phyloP scores from a whole-genome alignment of 2,888 invertebrate species.

The Lamellibrachia satsuma region DNA sequence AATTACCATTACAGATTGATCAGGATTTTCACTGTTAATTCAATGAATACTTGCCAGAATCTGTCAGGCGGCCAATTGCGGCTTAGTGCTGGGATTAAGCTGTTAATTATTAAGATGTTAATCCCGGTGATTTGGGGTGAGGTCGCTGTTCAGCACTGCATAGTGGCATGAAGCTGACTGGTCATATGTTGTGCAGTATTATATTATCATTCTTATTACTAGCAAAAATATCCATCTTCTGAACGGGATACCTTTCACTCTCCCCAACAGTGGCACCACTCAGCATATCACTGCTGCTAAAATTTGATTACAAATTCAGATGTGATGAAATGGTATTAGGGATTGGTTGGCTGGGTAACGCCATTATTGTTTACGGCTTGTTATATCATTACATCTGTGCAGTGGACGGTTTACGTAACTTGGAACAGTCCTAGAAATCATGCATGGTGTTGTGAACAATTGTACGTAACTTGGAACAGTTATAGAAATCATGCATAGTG shows the following conservation, averaged over 20 bases:
- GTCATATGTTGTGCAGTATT: background rate
- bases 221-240: background rate
- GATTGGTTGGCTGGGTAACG: too few relatives aligned
- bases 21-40: background rate
- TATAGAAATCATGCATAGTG: too few relatives aligned
- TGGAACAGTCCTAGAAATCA: too few relatives aligned
- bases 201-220: background rate
- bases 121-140: background rate
- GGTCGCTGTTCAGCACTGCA: background rate
- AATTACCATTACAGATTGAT: background rate
- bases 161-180: background rate
- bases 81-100: background rate
- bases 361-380: too few relatives aligned
- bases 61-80: background rate
- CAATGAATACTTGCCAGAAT: background rate
- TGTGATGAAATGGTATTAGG: too few relatives aligned
- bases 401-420: too few relatives aligned
- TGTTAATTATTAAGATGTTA: background rate
- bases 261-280: too few relatives aligned
- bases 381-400: too few relatives aligned
- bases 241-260: background rate
- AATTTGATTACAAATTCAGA: too few relatives aligned
- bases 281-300: too few relatives aligned
- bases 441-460: too few relatives aligned
- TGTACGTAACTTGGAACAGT: too few relatives aligned